phyloP scores from a whole-genome alignment of 2,113 vertebrate genomes.

The Aspidoscelis tigris region DNA sequence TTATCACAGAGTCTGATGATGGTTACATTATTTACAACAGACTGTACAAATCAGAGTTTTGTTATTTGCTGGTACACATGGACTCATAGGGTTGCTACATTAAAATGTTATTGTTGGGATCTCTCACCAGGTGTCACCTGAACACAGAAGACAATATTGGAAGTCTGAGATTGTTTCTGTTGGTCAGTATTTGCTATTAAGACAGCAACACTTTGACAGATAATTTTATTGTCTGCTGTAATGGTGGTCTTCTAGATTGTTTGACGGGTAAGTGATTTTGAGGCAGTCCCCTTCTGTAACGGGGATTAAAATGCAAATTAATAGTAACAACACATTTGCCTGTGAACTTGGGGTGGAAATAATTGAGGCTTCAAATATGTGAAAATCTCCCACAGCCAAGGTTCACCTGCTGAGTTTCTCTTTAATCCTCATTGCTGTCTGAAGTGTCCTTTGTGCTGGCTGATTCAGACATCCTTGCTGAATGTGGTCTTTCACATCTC shows the following conservation, averaged over 20 bases:
- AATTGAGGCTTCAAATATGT: not conserved
- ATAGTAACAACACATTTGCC: not conserved
- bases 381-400: not conserved
- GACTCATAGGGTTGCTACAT: not conserved
- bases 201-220: not conserved
- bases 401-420: not conserved
- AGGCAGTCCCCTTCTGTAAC: not conserved
- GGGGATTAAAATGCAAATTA: not conserved
- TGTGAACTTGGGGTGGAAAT: not conserved
- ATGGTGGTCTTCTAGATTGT: not conserved
- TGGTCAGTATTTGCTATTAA: not conserved
- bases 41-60: not conserved
- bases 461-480: not conserved
- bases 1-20: no score
- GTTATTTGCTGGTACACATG: not conserved
- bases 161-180: not conserved
- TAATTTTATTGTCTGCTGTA: not conserved
- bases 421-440: not conserved
- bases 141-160: not conserved
- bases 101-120: no score
- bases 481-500: not conserved
- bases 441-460: not conserved
- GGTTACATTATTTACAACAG: not conserved
- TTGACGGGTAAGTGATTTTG: not conserved
- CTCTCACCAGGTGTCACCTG: not conserved